A percentile compares a stretch with the other conserved stretches of the same genome.
These are phyloP conservation scores for Diprion similis DNA, from an alignment of 1,140 invertebrate genomes.

Conservation along the genomic window DNA sequence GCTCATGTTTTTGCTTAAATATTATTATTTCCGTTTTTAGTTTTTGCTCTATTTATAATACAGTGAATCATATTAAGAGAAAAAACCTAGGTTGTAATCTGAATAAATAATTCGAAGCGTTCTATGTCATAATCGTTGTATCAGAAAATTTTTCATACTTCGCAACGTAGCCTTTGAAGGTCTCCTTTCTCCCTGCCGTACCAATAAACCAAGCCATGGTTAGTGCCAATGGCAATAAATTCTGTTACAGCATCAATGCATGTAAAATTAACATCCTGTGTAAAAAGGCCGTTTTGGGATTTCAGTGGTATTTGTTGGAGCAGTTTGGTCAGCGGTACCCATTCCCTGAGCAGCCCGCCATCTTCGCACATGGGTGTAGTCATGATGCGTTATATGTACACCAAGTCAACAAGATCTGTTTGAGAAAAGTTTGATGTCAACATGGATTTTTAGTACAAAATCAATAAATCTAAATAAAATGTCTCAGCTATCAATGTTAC, in stretches of 20 bases:
- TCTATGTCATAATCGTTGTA: too few species aligned
- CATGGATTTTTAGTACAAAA: too few species aligned
- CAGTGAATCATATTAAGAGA: too few species aligned
- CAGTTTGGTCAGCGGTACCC: conserved; percentile 80
- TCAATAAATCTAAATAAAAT: too few species aligned
- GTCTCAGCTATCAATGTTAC: too few species aligned
- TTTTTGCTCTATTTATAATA: too few species aligned
- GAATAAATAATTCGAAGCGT: too few species aligned
- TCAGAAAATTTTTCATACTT: conserved; percentile 64
- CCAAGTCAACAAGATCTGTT: too few species aligned
- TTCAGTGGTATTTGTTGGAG: conserved; percentile 80
- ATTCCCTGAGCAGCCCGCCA: conserved; percentile 75
- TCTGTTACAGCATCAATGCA: conserved; percentile 82
- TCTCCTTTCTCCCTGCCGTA: conserved; percentile 79
- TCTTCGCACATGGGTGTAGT: conserved; percentile 63
- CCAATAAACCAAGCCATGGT: conserved; percentile 86
- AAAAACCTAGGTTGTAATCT: too few species aligned
- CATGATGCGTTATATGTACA: conserved; percentile 34
- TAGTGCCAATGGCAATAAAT: conserved; percentile 85
- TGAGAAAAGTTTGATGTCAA: too few species aligned
- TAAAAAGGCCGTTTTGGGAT: conserved; percentile 80
- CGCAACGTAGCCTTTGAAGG: conserved; percentile 78
- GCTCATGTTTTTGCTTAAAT: too few species aligned
- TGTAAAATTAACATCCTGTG: conserved; percentile 79
- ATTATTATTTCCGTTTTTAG: too few species aligned